Evolutionary conservation across 1,140 invertebrate species (phyloP), one percentile per base, ranked within the genome.

Genomic region (Laupala kohalensis): DNA sequence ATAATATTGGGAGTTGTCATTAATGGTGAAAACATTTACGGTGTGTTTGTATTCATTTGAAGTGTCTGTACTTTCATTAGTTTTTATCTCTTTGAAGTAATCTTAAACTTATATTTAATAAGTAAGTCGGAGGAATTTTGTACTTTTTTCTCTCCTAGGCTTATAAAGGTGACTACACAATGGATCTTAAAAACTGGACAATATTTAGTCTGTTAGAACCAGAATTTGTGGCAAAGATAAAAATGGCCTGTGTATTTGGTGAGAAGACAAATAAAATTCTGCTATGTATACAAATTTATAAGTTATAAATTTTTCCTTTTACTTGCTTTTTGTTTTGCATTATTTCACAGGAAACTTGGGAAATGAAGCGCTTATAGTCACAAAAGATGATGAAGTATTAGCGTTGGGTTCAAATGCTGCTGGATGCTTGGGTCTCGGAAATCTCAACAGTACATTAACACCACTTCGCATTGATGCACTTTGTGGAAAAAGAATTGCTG

Each of bases 281-380:
- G 4, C 25, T 64, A 19, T 3, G 6, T 64, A 24, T 4, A 29
- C 6, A 3, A 19, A 64, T 4, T 19, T 5, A 6, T 71, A 27
- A 24, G 19, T 12, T 3, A 4, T 3, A 13, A 25, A 65, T 25
- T 37, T 19, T 72, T 25, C 62, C 13, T 37, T 28, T 72, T 25
- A 72, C 69, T 76, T 65, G 62, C 1, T 63, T 68, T 19, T 27
- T 53, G 6, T 24, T 67, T 73, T 67, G 64, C n/a, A n/a, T n/a
- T n/a, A n/a, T 24, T 72, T 71, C 26, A n/a, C 66, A 70, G 83
- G 83, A 27, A 81, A 83, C 73, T 80, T 86, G 53, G 87, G 86
- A 19, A 88, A 88, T 79, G 87, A 89, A 80, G 87, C 87, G 26
- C 78, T 89, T 62, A 82, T 89, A 68, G 83, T 89, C 19, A 87